Conservation (phyloP, 2,888 invertebrate genomes). For the Cetonia aurata region DNA sequence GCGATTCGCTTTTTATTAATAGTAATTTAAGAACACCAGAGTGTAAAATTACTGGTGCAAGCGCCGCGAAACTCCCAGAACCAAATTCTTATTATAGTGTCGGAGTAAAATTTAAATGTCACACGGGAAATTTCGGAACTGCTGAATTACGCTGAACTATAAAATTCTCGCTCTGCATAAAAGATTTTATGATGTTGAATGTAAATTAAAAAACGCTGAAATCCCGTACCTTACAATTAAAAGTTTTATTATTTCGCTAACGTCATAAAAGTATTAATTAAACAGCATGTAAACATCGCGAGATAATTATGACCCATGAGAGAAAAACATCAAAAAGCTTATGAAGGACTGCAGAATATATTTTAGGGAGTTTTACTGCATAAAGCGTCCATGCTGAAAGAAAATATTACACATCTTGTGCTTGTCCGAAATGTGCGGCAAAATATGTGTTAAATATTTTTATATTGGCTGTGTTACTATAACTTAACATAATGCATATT, state of each 20-base stretch:
- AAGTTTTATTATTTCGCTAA: conserved; percentile 33
- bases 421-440: background rate
- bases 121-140: conserved; percentile 36
- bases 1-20: conserved; percentile 21
- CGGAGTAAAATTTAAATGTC: conserved; percentile 40
- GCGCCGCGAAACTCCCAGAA: conserved; percentile 27
- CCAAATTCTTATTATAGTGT: conserved; percentile 38
- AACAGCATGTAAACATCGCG: conserved; percentile 39
- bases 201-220: conserved; percentile 37
- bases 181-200: conserved; percentile 35
- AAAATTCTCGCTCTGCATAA: conserved; percentile 31
- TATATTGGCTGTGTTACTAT: background rate
- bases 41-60: conserved; percentile 20
- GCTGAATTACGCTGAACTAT: conserved; percentile 35
- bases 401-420: background rate
- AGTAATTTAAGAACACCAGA: conserved; percentile 14
- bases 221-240: conserved; percentile 29
- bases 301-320: conserved; percentile 34
- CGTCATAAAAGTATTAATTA: conserved; percentile 37
- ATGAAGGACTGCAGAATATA: conserved; percentile 6
- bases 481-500: too few relatives aligned
- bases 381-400: background rate
- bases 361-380: conserved; percentile 10
- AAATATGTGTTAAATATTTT: conserved; percentile 2
- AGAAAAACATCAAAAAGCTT: conserved; percentile 25